Evolutionary conservation across 2,888 invertebrate genomes (phyloP).

Genomic region (Andrena trimmerana): DNA sequence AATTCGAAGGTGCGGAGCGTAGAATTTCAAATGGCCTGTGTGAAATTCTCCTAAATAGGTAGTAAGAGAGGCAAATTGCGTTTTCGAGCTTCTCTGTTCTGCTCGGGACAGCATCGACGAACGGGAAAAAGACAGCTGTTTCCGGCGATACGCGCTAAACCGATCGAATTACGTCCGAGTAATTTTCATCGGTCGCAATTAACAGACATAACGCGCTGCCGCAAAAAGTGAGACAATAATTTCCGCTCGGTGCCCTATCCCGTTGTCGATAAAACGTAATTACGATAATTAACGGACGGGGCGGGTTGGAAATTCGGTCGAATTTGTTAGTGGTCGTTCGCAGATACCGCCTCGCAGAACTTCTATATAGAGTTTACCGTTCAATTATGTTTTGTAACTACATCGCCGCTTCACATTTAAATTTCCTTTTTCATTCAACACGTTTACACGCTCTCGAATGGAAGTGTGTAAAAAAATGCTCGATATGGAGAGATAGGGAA

Average conservation of each 20-base stretch:
- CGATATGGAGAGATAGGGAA: not conserved
- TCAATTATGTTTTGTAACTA: constrained; percentile 14
- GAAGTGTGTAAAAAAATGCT: not conserved
- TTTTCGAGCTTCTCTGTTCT: not conserved
- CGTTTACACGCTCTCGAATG: no score
- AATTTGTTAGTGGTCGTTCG: constrained; percentile 34
- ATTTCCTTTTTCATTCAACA: not conserved
- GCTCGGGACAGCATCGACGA: constrained; percentile 1
- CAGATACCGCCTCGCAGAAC: not conserved
- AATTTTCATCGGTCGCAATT: constrained; percentile 51
- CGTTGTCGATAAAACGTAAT: constrained; percentile 61
- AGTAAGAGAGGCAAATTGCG: no score
- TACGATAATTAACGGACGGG: constrained; percentile 52
- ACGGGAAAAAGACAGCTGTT: constrained; percentile 20
- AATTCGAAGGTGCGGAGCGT: no score
- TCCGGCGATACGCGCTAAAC: constrained; percentile 26
- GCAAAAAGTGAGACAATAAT: constrained; percentile 59
- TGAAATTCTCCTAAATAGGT: not conserved
- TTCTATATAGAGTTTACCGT: constrained; percentile 6
- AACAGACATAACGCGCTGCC: constrained; percentile 30
- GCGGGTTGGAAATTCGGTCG: constrained; percentile 37
- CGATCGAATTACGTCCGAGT: constrained; percentile 40
- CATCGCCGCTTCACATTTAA: not conserved
- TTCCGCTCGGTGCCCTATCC: constrained; percentile 35
- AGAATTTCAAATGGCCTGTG: no score